Base-by-base conservation (phyloP, 2,113 vertebrate species). In the Grus americana region DNA sequence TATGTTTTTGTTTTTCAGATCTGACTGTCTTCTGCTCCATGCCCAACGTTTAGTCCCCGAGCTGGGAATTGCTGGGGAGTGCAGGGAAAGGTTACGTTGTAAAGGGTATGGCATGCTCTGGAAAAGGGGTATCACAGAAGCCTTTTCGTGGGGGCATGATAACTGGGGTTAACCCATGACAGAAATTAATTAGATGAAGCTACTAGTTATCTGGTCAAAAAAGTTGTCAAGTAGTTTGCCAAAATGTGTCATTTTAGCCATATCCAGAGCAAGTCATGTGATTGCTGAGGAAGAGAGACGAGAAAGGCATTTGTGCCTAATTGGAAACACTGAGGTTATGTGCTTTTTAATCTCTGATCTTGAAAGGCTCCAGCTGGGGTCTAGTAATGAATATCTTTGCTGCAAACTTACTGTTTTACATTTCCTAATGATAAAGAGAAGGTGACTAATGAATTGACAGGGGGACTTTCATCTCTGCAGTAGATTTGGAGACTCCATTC, bases 401-500 rank as follows among this genome's bases (percentile, higher is more conserved):
- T 89, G 73, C 24, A 93, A 79, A 75, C 30, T n/a, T 74, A 78
- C 7, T 32, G 24, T 40, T 93, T 78, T 74, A 57, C 29, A 29
- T 93, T 88, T 86, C 65, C 76, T 84, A 81, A 46, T 72, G 93
- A 57, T 85, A 86, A 90, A 91, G 50, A 58, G 59, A 83, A 59
- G 70, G 72, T 80, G 52, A 50, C 52, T 57, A 75, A 81, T 67
- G 52, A 92, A 71, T 74, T 57, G 52, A 68, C 36, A 29, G 5
- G 18, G 23, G 32, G 44, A 22, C 63, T 89, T 93, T 84, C 3
- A 54, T 68, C 47, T 89, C 75, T 84, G 34, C 30, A 17, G 47
- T 61, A 75, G 40, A 40, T 88, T 54, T 75, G 38, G 40, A 75
- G 57, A 74, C 89, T 78, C 57, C 24, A 30, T 86, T 86, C 47